These are phyloP conservation scores for Euzophera pinguis DNA, from an alignment of 2,888 invertebrate species.

Conservation along the genomic window DNA sequence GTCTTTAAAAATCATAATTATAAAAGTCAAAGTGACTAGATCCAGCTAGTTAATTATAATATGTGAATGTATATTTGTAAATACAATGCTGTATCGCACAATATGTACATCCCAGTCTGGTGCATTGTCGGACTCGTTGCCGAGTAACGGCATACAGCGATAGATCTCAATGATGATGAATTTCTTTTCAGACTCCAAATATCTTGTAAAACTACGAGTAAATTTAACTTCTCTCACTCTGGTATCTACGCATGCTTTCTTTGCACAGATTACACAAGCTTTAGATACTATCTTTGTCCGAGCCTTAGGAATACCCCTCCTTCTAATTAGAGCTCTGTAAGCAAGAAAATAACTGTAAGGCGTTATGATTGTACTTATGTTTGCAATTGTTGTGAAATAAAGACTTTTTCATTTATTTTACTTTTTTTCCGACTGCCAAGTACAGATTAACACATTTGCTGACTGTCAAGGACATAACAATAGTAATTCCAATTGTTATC, in stretches of 20 bases:
- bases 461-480: no score
- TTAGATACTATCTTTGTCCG: conserved; percentile 3
- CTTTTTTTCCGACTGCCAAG: conserved; percentile 28
- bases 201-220: conserved; percentile 46
- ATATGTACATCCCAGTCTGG: conserved; percentile 63
- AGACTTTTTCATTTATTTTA: conserved; percentile 19
- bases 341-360: conserved; percentile 26
- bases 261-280: conserved; percentile 30
- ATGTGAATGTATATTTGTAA: conserved; percentile 24
- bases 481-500: no score
- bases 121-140: conserved; percentile 48
- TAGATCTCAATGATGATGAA: conserved; percentile 56
- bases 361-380: conserved; percentile 59
- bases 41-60: conserved; percentile 12
- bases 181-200: conserved; percentile 30
- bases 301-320: conserved; percentile 19
- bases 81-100: conserved; percentile 51
- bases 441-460: no score
- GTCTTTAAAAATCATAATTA: not conserved
- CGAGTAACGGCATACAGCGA: conserved; percentile 64
- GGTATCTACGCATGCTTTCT: conserved; percentile 29
- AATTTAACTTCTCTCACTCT: conserved; percentile 27
- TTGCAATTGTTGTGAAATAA: conserved; percentile 55
- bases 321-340: conserved; percentile 39
- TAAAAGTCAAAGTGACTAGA: conserved; percentile 2